A percentile compares a stretch with the other conserved stretches of the same genome.
Conservation (phyloP, 2,113 vertebrate species). For the Lonchura striata region DNA sequence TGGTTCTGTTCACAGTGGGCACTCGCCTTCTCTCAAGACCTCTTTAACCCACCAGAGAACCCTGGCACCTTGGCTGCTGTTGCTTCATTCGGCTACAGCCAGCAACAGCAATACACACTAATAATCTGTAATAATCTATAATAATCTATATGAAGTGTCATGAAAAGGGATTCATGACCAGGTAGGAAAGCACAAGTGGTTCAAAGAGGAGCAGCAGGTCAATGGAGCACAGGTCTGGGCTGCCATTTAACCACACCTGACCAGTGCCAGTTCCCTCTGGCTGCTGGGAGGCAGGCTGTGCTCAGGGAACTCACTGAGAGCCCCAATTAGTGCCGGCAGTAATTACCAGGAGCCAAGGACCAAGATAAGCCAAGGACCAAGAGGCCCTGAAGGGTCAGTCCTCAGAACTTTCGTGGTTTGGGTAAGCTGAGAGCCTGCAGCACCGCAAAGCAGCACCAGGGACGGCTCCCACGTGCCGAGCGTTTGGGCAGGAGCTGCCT, state of each 20-base stretch:
- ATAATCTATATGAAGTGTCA: not conserved
- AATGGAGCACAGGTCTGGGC: not conserved
- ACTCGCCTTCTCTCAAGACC: conserved; percentile 8
- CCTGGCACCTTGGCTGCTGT: not conserved
- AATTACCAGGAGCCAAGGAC: too few species aligned
- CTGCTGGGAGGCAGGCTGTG: not conserved
- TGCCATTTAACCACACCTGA: not conserved
- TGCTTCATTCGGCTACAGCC: conserved; percentile 19
- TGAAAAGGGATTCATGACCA: not conserved
- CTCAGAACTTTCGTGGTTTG: not conserved
- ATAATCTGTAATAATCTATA: conserved; percentile 15
- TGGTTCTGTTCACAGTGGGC: not conserved
- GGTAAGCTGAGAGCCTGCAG: not conserved
- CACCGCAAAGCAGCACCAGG: not conserved
- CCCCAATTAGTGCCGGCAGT: not conserved
- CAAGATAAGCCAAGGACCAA: not conserved
- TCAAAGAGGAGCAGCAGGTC: not conserved
- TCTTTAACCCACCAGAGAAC: conserved; percentile 43
- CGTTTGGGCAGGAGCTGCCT: not conserved
- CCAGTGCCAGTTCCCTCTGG: not conserved
- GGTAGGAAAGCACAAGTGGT: not conserved
- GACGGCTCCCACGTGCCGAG: not conserved
- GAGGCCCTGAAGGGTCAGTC: not conserved
- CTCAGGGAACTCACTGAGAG: not conserved
- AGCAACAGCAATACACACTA: not conserved